Base-by-base conservation (phyloP, 2,888 invertebrate species). In the Drosophila aldrichi region DNA sequence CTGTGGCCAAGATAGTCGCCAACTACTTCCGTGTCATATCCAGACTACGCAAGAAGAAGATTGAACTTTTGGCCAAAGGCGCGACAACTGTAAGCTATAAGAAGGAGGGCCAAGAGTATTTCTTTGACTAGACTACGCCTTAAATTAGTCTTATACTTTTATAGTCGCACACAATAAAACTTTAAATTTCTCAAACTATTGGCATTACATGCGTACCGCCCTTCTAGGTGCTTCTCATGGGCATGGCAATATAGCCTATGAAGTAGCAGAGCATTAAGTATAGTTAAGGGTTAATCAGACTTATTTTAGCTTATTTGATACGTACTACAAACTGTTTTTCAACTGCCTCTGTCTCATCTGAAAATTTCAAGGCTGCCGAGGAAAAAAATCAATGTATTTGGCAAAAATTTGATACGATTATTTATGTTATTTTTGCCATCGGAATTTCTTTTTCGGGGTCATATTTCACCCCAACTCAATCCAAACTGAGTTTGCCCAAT, bases 401-500 rank as follows among this genome's bases (percentile, higher is more conserved):
- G 29, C 32, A 14, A 49, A 14, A 49, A 49, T 25, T 54, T 40
- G 40, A 40, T 54, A 29, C 51, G 20, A 16, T 54, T 54, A 54
- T 40, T 54, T 54, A 40, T 38, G 18, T 22, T 25, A 54, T 40
- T 54, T 38, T 25, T 6, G 22, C 10, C n/a, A 40, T n/a, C n/a
- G n/a, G 40, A 40, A 40, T 16, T 1, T 4, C 18, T 46, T 49
- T n/a, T 46, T 14, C 14, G 29, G 38, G 38, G 7, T 48, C 49
- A 51, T 62, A 59, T 43, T 65, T 59, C 25, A 49, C n/a, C 36
- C 56, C 60, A n/a, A 22, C 34, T 36, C 16, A 52, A 34, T 25
- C 2, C 10, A 18, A 16, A 34, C 36, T 29, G 34, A 32, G 20
- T 9, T 29, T n/a, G 20, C 14, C 22, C 18, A 29, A 38, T 41